Conservation (phyloP, 2,113 vertebrate genomes). For the Salvator merianae region DNA sequence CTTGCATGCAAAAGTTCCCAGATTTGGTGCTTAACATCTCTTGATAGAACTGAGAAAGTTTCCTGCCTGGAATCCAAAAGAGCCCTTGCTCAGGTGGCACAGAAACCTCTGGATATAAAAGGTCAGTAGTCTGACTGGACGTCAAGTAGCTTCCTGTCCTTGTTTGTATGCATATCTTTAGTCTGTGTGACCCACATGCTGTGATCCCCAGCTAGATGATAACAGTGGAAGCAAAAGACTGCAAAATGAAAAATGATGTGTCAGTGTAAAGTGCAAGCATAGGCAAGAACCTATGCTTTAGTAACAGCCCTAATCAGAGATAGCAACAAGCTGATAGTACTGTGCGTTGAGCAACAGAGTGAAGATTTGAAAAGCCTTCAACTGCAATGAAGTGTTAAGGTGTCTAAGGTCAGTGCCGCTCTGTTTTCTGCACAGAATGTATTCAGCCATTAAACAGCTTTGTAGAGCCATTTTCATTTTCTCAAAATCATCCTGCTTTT, state of each 20-base stretch:
- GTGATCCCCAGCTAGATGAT: no score
- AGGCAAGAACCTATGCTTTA: not conserved
- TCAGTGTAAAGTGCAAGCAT: not conserved
- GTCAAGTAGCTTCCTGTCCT: no score
- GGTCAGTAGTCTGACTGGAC: no score
- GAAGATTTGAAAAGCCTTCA: not conserved
- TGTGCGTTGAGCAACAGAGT: not conserved
- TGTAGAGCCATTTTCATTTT: rapidly evolving
- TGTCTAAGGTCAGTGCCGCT: no score
- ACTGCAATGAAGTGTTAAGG: not conserved
- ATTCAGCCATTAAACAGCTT: not conserved
- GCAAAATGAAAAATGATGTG: not conserved
- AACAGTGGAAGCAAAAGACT: not conserved
- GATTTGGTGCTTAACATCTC: no score
- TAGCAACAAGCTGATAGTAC: not conserved
- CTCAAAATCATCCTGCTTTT: not conserved
- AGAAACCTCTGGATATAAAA: not conserved
- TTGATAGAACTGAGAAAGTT: no score
- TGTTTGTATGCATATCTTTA: no score
- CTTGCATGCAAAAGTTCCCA: no score
- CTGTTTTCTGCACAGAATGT: no score
- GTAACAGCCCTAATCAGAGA: no score
- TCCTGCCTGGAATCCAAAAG: no score
- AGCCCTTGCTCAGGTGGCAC: not conserved
- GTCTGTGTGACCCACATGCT: no score